Conservation (phyloP, 2,113 vertebrate genomes). For the Syngnathus scovelli region DNA sequence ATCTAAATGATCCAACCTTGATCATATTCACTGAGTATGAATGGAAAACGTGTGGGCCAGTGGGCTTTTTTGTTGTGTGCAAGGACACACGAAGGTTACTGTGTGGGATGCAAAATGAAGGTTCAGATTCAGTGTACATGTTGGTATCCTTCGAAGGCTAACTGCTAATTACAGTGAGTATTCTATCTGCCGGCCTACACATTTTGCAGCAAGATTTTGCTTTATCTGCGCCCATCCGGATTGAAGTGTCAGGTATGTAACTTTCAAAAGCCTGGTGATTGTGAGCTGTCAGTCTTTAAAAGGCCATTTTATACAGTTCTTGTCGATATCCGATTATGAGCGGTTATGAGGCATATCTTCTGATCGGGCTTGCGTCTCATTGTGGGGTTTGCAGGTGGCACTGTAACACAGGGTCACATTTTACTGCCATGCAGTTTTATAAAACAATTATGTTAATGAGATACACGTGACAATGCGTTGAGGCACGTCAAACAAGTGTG, state of each 20-base stretch:
- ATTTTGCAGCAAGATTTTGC: not conserved
- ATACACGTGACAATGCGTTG: not conserved
- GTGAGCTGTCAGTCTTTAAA: not conserved
- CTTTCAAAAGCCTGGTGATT: not conserved
- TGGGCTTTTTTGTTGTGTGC: conserved; percentile 53
- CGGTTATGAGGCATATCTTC: not conserved
- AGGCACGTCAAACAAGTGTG: conserved; percentile 31
- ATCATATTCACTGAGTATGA: conserved; percentile 51
- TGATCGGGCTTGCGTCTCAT: not conserved
- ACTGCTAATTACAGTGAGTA: conserved; percentile 8
- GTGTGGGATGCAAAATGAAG: conserved; percentile 31
- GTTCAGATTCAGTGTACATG: conserved; percentile 22
- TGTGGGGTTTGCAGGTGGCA: not conserved
- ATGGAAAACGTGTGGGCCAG: conserved; percentile 52
- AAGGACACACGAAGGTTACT: conserved; percentile 57
- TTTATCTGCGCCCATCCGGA: conserved; percentile 9
- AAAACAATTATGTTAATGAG: not conserved
- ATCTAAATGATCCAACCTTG: conserved; percentile 57
- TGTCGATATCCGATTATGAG: not conserved
- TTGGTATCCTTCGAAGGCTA: conserved; percentile 21
- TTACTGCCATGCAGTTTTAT: not conserved
- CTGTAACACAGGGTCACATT: not conserved
- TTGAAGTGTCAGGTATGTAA: not conserved
- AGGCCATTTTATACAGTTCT: not conserved
- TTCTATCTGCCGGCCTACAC: not conserved